phyloP scores from a whole-genome alignment of 2,888 invertebrate genomes.

The Tenodera sinensis region DNA sequence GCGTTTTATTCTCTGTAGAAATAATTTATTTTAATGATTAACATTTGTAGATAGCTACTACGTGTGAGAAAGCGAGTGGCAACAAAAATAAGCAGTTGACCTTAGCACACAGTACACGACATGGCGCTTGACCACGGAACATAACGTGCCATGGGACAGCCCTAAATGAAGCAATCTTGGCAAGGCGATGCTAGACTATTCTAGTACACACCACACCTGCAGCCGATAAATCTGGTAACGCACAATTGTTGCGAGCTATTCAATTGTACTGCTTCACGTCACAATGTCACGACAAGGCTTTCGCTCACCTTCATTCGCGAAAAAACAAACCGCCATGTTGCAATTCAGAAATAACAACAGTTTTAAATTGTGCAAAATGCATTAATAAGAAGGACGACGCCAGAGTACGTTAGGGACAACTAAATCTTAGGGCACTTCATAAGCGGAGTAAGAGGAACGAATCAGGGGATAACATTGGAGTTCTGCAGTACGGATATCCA shows the following conservation, averaged over 20 bases:
- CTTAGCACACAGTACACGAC: neutral
- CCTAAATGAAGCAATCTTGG: neutral
- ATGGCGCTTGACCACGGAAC: neutral
- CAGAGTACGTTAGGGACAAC: no score
- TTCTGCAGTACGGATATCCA: no score
- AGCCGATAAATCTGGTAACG: neutral
- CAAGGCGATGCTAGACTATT: neutral
- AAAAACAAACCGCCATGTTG: no score
- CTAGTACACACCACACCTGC: constrained; percentile 1
- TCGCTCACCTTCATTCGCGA: neutral
- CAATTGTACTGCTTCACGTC: neutral
- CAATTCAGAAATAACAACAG: neutral
- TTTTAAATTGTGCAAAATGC: no score
- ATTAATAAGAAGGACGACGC: no score
- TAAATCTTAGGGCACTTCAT: no score
- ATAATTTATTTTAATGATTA: no score
- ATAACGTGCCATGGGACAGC: neutral
- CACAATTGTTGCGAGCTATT: neutral
- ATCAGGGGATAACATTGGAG: no score
- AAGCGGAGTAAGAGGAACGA: no score
- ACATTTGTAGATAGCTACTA: no score
- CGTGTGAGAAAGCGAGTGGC: no score
- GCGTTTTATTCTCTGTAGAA: no score
- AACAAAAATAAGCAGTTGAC: neutral
- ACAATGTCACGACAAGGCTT: neutral